Evolutionary conservation across 2,888 invertebrate genomes (phyloP), one percentile per base, ranked within the genome.

Genomic region (Gymnocheta viridis): DNA sequence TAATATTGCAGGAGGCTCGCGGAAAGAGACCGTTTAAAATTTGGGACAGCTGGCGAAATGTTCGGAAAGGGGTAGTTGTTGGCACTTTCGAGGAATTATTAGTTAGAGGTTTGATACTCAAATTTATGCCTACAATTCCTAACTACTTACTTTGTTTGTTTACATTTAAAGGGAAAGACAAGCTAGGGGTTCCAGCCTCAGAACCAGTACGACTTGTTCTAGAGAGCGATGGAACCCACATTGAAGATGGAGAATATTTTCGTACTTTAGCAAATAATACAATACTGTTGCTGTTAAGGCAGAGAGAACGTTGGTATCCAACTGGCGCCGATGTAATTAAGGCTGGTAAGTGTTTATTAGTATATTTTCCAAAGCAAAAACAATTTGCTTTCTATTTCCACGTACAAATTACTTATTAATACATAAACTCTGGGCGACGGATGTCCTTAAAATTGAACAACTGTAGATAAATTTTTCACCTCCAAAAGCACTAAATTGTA

Each of bases 1-100:
- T 17, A 19, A 24, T 62, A 12, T 94, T 93, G 85, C 94, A 97
- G 97, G 97, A 97, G 95, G 95, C 96, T 94, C 96, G 97, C 94
- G 96, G 96, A 95, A 97, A 97, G 95, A 96, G 97, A 95, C 97
- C 97, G 95, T 96, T 97, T 94, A 97, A 97, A 95, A 96, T 97
- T 96, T 97, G 97, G 97, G 97, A 97, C 95, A 96, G 97, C 93
- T 96, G 96, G 94, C 95, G 97, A 94, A 97, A 95, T 94, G 96
- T 97, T 93, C 95, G 97, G 93, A 97, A 97, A 94, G 97, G 97
- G 92, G 94, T 97, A 93, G 97, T 97, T 92, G 97, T 97, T 93
- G 96, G 96, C 92, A 96, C 96, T 92, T 96, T 97, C 92, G 97
- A 97, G 93, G 97, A 97, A 93, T 94, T 96, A 91, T 94, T 96